Base-by-base conservation (phyloP, 2,888 invertebrate species). In the Girardia tigrina region DNA sequence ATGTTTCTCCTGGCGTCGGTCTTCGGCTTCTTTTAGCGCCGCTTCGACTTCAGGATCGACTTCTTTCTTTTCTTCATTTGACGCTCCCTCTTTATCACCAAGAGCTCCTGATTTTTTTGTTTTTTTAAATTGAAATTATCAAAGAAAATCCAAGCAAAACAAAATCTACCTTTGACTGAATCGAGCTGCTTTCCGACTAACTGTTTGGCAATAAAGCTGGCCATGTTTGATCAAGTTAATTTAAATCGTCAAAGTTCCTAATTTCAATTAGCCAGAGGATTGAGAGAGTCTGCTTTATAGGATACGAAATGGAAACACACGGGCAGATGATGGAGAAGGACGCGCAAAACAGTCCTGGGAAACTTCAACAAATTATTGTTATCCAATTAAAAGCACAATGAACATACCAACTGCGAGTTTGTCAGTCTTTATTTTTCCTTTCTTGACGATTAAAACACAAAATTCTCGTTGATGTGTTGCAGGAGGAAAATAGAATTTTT, bases 1-100 rank as follows among this genome's bases (percentile, higher is more conserved):
- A 86, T 98, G 97, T 86, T 98, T 98, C 87, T 97, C 97, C 89
- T 95, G 94, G 86, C 98, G 89, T 82, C 94, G 88, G 81, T 97
- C 95, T 86, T 98, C 97, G 77, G 94, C 94, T 86, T 98, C 97
- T 81, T 90, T 88, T 86, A 97, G 92, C 82, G 95, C 97, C 86
- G 97, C 97, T 86, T 92, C 90, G 83, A 97, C 89, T 85, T 97
- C 97, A 84, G 94, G 90, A 87, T 95, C 95, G 86, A 94, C 94
- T 76, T 79, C 80, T 73, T 81, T 81, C n/a, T 81, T 81, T n/a
- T 81, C 82, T 70, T 80, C 81, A 27, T 79, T 78, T 36, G 79
- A 81, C 42, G 82, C 83, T 42, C 81, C 82, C 1, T 78, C 79
- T 29, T 80, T 78, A 70, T 79, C 82, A 28, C 82, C 83, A 71